A percentile compares a stretch with the other conserved stretches of the same genome.
phyloP scores from a whole-genome alignment of 2,113 vertebrate genomes.

The Pseudolaguvia tuberculata region DNA sequence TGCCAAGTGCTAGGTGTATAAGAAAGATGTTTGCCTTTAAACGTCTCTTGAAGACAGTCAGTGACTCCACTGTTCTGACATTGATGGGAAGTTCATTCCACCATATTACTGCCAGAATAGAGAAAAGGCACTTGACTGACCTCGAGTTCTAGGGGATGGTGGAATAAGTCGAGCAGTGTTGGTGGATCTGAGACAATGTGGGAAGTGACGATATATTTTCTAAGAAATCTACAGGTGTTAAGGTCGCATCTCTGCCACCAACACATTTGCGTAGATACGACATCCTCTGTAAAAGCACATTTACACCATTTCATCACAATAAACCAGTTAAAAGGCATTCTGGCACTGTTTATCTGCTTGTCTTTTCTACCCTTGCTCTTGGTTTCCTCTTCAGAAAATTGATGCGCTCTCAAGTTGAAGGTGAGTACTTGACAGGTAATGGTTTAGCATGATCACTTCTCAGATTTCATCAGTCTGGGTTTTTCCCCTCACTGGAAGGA shows the following conservation, averaged over 20 bases:
- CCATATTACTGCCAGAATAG: too few species aligned
- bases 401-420: conserved; percentile 99
- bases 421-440: conserved; percentile 98
- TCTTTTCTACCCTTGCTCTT: conserved; percentile 98
- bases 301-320: conserved; percentile 38
- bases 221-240: background rate
- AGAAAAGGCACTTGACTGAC: too few species aligned
- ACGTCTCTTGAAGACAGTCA: too few species aligned
- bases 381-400: conserved; percentile 99
- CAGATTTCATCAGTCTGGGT: conserved; percentile 97
- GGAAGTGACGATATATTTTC: too few species aligned
- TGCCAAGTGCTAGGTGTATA: too few species aligned
- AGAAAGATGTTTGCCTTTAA: too few species aligned
- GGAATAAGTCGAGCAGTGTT: too few species aligned
- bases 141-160: too few species aligned
- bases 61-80: too few species aligned
- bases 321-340: conserved; percentile 71
- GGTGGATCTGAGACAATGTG: too few species aligned
- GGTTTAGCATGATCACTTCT: conserved; percentile 99
- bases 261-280: background rate
- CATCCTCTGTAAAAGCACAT: background rate
- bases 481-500: conserved; percentile 75
- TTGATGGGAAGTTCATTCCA: too few species aligned
- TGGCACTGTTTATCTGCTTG: conserved; percentile 98
- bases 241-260: background rate